phyloP scores from a whole-genome alignment of 1,140 invertebrate genomes.

The Idris sp. region DNA sequence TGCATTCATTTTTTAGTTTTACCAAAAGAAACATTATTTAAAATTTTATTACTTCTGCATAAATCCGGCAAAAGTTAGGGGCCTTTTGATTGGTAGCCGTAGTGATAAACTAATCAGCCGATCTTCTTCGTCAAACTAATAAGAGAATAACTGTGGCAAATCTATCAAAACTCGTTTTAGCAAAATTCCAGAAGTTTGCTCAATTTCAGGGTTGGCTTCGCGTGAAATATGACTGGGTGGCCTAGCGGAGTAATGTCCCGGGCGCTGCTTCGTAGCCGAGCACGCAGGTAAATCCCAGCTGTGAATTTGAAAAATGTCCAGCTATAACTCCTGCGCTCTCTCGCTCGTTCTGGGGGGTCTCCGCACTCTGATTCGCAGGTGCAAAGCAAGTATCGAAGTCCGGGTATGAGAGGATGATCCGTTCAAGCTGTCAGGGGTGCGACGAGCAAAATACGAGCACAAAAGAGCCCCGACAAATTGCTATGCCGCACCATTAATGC shows the following conservation, averaged over 20 bases:
- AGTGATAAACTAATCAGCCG: slow-evolving; percentile 46
- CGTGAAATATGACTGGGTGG: slow-evolving; percentile 57
- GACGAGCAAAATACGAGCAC: slow-evolving; percentile 49
- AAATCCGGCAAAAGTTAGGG: slow-evolving; percentile 36
- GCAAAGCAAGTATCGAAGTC: slow-evolving; percentile 48
- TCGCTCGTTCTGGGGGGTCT: slow-evolving; percentile 5
- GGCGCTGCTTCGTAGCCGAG: slow-evolving; percentile 31
- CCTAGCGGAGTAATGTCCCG: neutral
- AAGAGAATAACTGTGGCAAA: slow-evolving; percentile 51
- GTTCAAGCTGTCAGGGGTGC: slow-evolving; percentile 45
- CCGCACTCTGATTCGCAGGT: slow-evolving; percentile 46
- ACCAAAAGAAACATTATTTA: too few species aligned
- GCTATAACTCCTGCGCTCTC: slow-evolving; percentile 63
- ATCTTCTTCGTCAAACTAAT: slow-evolving; percentile 52
- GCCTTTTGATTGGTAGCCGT: slow-evolving; percentile 13
- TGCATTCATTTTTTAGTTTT: too few species aligned
- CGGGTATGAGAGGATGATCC: slow-evolving; percentile 53
- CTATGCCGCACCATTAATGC: slow-evolving; percentile 29
- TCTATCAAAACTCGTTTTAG: slow-evolving; percentile 61
- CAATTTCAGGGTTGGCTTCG: slow-evolving; percentile 61
- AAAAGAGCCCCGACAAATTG: slow-evolving; percentile 42
- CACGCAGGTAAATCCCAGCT: slow-evolving; percentile 69
- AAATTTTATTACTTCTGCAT: too few species aligned
- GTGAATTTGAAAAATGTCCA: slow-evolving; percentile 69
- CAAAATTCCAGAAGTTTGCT: slow-evolving; percentile 61